Evolutionary conservation across 2,888 invertebrate species (phyloP).

Genomic region (Trissolcus brochymenae): DNA sequence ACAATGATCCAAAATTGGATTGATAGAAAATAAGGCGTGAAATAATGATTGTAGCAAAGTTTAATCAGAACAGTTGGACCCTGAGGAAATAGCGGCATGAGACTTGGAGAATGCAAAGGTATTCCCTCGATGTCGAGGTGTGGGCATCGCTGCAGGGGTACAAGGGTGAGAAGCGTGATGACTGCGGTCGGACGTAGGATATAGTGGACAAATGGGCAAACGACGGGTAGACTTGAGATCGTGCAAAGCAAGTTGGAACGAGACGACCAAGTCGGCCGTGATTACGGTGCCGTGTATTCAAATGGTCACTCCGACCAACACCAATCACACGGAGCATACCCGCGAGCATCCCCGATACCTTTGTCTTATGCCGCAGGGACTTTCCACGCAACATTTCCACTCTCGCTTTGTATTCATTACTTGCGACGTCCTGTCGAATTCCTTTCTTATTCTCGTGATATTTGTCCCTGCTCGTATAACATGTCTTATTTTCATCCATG

Average conservation of each 20-base stretch:
- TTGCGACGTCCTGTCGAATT: conserved; percentile 49
- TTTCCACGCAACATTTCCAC: conserved; percentile 53
- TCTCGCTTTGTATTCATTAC: conserved; percentile 54
- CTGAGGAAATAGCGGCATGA: conserved; percentile 42
- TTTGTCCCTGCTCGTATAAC: conserved; percentile 9
- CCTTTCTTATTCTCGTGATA: conserved; percentile 41
- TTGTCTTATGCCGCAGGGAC: conserved; percentile 59
- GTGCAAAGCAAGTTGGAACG: conserved; percentile 51
- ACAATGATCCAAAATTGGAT: not conserved
- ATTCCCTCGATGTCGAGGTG: conserved; percentile 56
- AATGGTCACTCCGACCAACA: conserved; percentile 75
- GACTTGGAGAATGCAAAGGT: conserved; percentile 44
- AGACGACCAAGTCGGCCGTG: conserved; percentile 67
- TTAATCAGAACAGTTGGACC: conserved; percentile 35
- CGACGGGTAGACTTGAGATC: conserved; percentile 52
- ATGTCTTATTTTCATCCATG: too few relatives aligned
- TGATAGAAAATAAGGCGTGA: conserved; percentile 21
- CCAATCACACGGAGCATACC: conserved; percentile 66
- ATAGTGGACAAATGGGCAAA: conserved; percentile 55
- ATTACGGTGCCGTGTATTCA: conserved; percentile 75
- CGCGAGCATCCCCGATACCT: conserved; percentile 55
- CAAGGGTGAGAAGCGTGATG: conserved; percentile 59
- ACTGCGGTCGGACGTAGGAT: conserved; percentile 54
- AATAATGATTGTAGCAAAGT: conserved; percentile 21
- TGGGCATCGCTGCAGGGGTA: conserved; percentile 51